These are phyloP conservation scores for Caenorhabditis tropicalis DNA, from an alignment of 1,140 invertebrate genomes.

Conservation along the genomic window DNA sequence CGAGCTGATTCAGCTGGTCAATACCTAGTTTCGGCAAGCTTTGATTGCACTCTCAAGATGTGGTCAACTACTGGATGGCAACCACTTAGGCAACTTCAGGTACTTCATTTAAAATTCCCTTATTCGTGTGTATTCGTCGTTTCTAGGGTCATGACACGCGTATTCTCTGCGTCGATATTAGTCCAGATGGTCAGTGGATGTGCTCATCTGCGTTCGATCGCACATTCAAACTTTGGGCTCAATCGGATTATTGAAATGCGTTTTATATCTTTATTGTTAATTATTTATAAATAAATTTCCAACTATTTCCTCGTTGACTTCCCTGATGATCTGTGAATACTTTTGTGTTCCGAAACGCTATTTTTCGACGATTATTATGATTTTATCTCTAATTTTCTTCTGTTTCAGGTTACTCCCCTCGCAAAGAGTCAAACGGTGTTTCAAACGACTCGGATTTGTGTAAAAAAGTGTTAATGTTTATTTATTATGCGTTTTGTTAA, in stretches of 20 bases:
- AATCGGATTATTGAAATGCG: constrained; percentile 46
- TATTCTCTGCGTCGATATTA: constrained; percentile 85
- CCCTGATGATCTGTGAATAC: neutral
- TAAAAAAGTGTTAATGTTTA: too few species aligned
- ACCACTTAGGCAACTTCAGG: constrained; percentile 82
- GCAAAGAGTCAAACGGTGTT: too few species aligned
- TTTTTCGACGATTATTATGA: too few species aligned
- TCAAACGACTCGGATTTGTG: too few species aligned
- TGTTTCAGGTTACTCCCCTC: too few species aligned
- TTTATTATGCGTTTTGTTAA: too few species aligned
- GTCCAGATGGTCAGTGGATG: constrained; percentile 78
- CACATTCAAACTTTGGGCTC: constrained; percentile 92
- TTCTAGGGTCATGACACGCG: constrained; percentile 88
- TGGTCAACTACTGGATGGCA: constrained; percentile 97
- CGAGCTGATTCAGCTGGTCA: constrained; percentile 74
- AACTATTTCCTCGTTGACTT: neutral
- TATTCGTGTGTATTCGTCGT: neutral
- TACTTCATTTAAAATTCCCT: neutral
- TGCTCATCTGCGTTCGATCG: constrained; percentile 92
- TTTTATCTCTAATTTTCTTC: too few species aligned
- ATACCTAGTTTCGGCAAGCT: constrained; percentile 80
- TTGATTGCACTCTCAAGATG: constrained; percentile 84
- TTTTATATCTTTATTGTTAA: neutral
- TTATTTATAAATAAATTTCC: neutral
- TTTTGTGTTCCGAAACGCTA: too few species aligned